phyloP scores from a whole-genome alignment of 2,888 invertebrate species.

The Ditula angustiorana region DNA sequence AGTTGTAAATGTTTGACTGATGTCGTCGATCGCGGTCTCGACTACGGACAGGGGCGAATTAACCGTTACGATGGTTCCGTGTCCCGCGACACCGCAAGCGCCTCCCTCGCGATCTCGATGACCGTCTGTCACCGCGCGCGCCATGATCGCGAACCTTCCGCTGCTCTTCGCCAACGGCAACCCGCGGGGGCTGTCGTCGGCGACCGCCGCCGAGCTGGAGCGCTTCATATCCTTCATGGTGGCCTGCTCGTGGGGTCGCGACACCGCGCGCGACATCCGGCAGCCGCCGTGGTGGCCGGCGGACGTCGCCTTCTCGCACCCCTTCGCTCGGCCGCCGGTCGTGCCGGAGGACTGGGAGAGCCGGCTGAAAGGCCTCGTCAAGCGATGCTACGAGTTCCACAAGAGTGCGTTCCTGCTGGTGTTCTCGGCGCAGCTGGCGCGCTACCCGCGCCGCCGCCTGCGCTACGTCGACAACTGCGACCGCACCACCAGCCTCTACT shows the following conservation, averaged over 20 bases:
- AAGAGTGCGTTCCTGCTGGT: constrained; percentile 89
- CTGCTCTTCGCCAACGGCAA: constrained; percentile 89
- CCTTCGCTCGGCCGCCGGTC: constrained; percentile 83
- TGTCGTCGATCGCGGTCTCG: constrained; percentile 49
- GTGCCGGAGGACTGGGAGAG: constrained; percentile 84
- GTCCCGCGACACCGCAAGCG: constrained; percentile 72
- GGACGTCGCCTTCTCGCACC: constrained; percentile 87
- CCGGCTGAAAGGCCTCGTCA: constrained; percentile 87
- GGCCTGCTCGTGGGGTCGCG: constrained; percentile 90
- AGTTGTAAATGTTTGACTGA: constrained; percentile 54
- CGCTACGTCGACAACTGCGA: constrained; percentile 90
- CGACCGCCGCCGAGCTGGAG: constrained; percentile 87
- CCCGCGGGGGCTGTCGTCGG: constrained; percentile 88
- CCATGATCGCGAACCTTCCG: constrained; percentile 90
- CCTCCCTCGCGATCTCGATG: constrained; percentile 73
- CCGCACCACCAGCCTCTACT: constrained; percentile 89
- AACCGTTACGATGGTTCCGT: constrained; percentile 68
- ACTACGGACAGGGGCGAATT: constrained; percentile 62
- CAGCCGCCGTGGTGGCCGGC: constrained; percentile 91
- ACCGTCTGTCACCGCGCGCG: constrained; percentile 73
- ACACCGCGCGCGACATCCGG: constrained; percentile 82
- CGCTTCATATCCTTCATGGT: constrained; percentile 91
- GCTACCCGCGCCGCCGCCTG: constrained; percentile 87
- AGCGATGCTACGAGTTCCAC: constrained; percentile 89
- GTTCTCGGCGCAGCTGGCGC: constrained; percentile 89